phyloP scores from a whole-genome alignment of 2,888 invertebrate species.

The Eulithis prunata region DNA sequence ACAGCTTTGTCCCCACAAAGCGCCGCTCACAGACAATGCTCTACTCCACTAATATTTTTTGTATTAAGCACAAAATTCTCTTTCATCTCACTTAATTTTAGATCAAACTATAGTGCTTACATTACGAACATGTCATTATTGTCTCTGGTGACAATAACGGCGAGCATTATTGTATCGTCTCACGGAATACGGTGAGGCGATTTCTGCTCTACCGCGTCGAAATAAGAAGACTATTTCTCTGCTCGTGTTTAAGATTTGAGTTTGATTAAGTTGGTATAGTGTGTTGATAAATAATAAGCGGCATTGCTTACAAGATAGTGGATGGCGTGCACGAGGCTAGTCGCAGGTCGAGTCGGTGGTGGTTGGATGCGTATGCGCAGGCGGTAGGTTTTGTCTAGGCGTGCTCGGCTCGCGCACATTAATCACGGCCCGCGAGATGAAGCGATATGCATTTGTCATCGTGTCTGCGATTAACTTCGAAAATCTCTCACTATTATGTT shows the following conservation, averaged over 20 bases:
- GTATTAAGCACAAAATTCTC: slow-evolving; percentile 76
- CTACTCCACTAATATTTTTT: slow-evolving; percentile 79
- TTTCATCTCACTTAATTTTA: slow-evolving; percentile 83
- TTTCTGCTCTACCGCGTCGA: slow-evolving; percentile 48
- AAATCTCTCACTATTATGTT: slow-evolving; percentile 76
- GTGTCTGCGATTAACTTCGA: slow-evolving; percentile 76
- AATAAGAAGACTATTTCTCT: slow-evolving; percentile 46
- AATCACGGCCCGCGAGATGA: slow-evolving; percentile 78
- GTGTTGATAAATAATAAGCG: slow-evolving; percentile 81
- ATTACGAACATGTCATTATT: slow-evolving; percentile 81
- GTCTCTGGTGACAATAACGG: slow-evolving; percentile 66
- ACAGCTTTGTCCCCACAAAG: slow-evolving; percentile 76
- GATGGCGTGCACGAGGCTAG: slow-evolving; percentile 65
- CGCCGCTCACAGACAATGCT: slow-evolving; percentile 75
- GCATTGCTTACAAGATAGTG: slow-evolving; percentile 70
- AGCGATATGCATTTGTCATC: slow-evolving; percentile 83
- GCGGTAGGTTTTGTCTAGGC: slow-evolving; percentile 79
- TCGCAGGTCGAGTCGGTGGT: slow-evolving; percentile 67
- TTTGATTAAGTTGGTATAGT: slow-evolving; percentile 59
- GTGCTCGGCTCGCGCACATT: slow-evolving; percentile 73
- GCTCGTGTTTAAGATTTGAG: slow-evolving; percentile 45
- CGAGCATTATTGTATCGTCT: slow-evolving; percentile 53
- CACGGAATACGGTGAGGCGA: slow-evolving; percentile 36
- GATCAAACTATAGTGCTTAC: slow-evolving; percentile 81
- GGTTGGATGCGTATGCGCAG: slow-evolving; percentile 68